Base-by-base conservation (phyloP, 2,113 vertebrate genomes). In the Hystrix cristata region DNA sequence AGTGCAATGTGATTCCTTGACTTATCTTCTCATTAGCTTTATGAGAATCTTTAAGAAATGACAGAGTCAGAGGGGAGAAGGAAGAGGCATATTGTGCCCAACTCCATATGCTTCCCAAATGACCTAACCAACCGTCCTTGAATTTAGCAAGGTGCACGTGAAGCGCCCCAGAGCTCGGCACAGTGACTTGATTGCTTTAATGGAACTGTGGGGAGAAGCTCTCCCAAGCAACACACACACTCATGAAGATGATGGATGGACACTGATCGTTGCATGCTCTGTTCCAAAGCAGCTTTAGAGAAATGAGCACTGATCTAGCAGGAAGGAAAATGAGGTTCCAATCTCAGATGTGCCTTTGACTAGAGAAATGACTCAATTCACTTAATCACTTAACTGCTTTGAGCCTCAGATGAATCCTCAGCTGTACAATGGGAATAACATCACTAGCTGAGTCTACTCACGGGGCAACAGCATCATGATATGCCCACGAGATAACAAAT, bases 31-130 rank as follows among this genome's bases (percentile, higher is more conserved):
- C 91, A 80, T 94, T 95, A 81, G 83, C 93, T 97, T 97, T 93
- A 95, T 94, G 59, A 94, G 79, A 43, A 72, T 90, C 93, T 71
- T 94, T 64, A 91, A 94, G 89, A 97, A 96, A 94, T 90, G 94
- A 94, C 94, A 82, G 93, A 85, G 53, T 69, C 79, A 78, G 48
- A 91, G 16, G 74, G 74, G 57, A 79, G 23, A 93, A 72, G 51
- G 62, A 86, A 86, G 27, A 87, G 34, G 46, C 34, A 27, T 34
- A 19, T 10, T 1, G 7, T 71, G 46, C 74, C 23, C 46, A 53
- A 46, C 7, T 60, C 74, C 57, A 55, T 13, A 74, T 51, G 91
- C 72, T 94, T 71, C 78, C 78, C 76, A 65, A 84, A 57, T 51
- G 57, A 83, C n/a, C 43, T 46, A 43, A 43, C 16, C 53, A 43